Conservation (phyloP, 1,140 invertebrate genomes). For the Choristoneura fumiferana region DNA sequence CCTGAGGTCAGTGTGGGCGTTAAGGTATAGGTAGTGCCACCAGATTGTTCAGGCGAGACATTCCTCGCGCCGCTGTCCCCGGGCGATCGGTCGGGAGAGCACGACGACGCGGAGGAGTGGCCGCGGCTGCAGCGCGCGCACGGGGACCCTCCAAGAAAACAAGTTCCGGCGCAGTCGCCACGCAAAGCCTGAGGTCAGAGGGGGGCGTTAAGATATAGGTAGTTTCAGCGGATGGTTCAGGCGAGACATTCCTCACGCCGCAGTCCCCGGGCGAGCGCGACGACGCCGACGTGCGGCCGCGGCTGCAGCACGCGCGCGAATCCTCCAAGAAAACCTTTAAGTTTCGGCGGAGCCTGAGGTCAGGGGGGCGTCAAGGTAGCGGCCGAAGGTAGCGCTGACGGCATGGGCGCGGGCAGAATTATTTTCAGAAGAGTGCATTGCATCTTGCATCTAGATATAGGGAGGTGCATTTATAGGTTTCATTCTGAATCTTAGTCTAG, state of each 20-base stretch:
- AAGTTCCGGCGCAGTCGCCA: conserved; percentile 89
- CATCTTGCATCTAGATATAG: no score
- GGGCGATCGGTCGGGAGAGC: no score
- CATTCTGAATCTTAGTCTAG: no score
- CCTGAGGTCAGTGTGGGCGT: conserved; percentile 62
- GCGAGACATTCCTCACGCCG: conserved; percentile 86
- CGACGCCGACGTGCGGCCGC: conserved; percentile 81
- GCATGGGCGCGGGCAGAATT: no score
- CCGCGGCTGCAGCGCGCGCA: conserved; percentile 94
- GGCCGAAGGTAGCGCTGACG: no score
- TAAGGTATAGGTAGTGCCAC: no score
- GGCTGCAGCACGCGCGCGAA: conserved; percentile 94
- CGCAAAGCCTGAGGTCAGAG: conserved; percentile 69
- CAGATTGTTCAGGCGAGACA: conserved; percentile 85
- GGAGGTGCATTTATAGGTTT: no score
- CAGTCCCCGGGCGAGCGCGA: conserved; percentile 79
- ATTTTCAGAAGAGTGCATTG: no score
- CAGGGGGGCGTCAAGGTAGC: no score
- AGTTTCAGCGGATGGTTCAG: no score
- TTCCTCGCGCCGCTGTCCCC: conserved; percentile 86
- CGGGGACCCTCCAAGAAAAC: conserved; percentile 96
- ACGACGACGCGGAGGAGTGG: conserved; percentile 73
- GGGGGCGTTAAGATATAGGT: no score
- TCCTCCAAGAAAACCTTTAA: conserved; percentile 96
- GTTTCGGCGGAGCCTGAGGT: conserved; percentile 82